Evolutionary conservation across 2,888 invertebrate species (phyloP).

Genomic region (Entomobrya multifasciata): DNA sequence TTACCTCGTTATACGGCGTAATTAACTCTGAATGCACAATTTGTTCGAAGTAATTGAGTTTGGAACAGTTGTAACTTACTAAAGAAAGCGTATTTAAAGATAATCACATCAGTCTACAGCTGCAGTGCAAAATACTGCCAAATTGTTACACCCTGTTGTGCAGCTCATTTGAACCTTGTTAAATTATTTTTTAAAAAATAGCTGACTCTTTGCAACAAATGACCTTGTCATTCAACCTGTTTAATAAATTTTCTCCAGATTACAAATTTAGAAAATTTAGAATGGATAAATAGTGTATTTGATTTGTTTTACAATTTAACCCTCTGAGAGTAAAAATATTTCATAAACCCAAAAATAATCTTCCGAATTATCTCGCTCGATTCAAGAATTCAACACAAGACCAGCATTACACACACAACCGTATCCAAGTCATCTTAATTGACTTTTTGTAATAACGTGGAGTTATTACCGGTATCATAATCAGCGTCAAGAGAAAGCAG

Average conservation of each 20-base stretch:
- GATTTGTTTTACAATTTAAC: no score
- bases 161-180: not conserved
- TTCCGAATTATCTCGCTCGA: not conserved
- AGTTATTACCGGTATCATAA: no score
- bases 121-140: slow-evolving; percentile 32
- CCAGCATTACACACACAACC: no score
- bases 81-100: slow-evolving; percentile 43
- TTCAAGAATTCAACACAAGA: not conserved
- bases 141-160: no score
- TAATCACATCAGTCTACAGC: slow-evolving; percentile 26
- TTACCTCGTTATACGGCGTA: not conserved
- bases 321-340: no score
- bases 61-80: slow-evolving; percentile 49
- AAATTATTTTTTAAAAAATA: no score
- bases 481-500: not conserved
- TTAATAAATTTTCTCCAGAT: no score
- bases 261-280: slow-evolving; percentile 29
- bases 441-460: no score
- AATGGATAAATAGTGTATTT: no score
- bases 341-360: not conserved
- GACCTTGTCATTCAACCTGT: no score
- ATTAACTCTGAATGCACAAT: not conserved
- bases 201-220: no score
- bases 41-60: slow-evolving; percentile 74
- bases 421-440: no score